A percentile compares a stretch with the other conserved stretches of the same genome.
phyloP scores from a whole-genome alignment of 2,113 vertebrate species.

The Notechis scutatus region DNA sequence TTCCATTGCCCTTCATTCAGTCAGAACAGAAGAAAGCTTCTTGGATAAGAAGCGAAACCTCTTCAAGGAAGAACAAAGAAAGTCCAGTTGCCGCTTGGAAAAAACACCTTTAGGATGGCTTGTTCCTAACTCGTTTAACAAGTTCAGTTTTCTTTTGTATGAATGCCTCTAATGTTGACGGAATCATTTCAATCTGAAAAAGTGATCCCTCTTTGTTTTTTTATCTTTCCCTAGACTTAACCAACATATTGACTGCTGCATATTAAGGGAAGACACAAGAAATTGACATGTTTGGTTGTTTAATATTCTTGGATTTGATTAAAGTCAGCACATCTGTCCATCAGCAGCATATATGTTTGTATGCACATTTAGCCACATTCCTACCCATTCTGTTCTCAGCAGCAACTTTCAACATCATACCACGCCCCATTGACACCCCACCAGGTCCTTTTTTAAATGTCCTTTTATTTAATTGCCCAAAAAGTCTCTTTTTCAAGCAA shows the following conservation, averaged over 20 bases:
- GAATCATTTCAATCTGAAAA: background rate
- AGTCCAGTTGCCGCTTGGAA: background rate
- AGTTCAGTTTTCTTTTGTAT: background rate
- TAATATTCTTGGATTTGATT: slow-evolving; percentile 78
- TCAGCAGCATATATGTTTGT: slow-evolving; percentile 74
- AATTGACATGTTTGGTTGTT: slow-evolving; percentile 75
- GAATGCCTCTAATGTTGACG: background rate
- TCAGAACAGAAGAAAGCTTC: background rate
- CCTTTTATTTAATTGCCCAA: slow-evolving; percentile 75
- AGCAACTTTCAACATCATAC: slow-evolving; percentile 61
- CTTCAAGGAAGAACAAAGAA: background rate
- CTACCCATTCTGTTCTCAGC: slow-evolving; percentile 73
- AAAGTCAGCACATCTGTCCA: slow-evolving; percentile 73
- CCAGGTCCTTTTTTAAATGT: slow-evolving; percentile 68
- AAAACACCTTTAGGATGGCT: background rate
- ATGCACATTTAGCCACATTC: slow-evolving; percentile 75
- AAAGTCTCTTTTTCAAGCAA: slow-evolving; percentile 68
- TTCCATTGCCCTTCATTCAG: background rate
- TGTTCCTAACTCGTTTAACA: background rate
- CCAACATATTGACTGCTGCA: slow-evolving; percentile 73
- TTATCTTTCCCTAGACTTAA: slow-evolving; percentile 82
- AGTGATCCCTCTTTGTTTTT: slow-evolving; percentile 15
- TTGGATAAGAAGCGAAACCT: background rate
- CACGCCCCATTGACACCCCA: slow-evolving; percentile 54
- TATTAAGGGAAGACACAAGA: slow-evolving; percentile 71